Evolutionary conservation across 2,888 invertebrate species (phyloP).

Genomic region (Patella caerulea): DNA sequence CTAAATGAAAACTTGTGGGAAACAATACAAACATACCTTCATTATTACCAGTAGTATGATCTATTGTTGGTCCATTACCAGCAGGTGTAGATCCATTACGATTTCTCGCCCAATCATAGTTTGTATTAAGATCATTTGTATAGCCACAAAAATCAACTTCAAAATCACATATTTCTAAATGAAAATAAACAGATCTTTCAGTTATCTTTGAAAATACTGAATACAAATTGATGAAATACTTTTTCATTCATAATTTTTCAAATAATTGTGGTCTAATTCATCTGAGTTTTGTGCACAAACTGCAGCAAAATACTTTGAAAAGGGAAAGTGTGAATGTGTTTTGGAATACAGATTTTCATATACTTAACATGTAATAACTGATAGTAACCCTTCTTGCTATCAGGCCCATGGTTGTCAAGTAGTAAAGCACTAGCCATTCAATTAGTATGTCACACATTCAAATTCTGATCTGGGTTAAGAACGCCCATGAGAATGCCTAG

Average conservation of each 20-base stretch:
- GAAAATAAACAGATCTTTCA: not conserved
- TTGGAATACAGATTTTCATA: too few relatives aligned
- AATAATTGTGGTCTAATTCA: too few relatives aligned
- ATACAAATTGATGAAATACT: not conserved
- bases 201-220: not conserved
- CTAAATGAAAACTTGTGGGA: not conserved
- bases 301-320: too few relatives aligned
- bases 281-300: too few relatives aligned
- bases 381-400: too few relatives aligned
- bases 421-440: too few relatives aligned
- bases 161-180: constrained; percentile 59
- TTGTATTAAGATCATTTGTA: constrained; percentile 49
- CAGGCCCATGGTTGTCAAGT: too few relatives aligned
- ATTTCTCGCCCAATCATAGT: constrained; percentile 58
- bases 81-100: constrained; percentile 46
- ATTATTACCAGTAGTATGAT: constrained; percentile 57
- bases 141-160: constrained; percentile 61
- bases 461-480: too few relatives aligned
- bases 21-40: constrained; percentile 38
- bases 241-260: not conserved
- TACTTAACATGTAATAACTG: too few relatives aligned
- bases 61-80: constrained; percentile 53
- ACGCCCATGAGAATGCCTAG: too few relatives aligned
- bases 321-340: too few relatives aligned
- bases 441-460: too few relatives aligned